Percentiles rank a stretch among this genome's conserved stretches.
Evolutionary conservation across 2,113 vertebrate genomes (phyloP).

Genomic region (Phalacrocorax carbo): DNA sequence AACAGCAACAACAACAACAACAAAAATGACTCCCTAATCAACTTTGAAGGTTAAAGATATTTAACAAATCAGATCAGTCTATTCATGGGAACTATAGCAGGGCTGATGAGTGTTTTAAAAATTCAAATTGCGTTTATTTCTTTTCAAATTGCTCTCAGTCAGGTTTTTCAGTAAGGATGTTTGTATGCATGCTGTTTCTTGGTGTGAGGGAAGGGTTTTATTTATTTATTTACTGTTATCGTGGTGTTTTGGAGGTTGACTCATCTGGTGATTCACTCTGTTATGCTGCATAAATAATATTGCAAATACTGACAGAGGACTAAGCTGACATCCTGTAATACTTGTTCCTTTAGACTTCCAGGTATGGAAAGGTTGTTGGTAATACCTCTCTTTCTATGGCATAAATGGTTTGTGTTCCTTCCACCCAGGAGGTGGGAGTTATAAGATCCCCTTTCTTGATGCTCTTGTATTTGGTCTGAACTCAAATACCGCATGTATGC

Average conservation of each 20-base stretch:
- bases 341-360: neutral
- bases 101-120: slow-evolving; percentile 33
- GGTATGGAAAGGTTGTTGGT: neutral
- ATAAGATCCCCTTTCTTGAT: neutral
- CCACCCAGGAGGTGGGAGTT: neutral
- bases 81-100: slow-evolving; percentile 43
- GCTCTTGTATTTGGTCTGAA: neutral
- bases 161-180: slow-evolving; percentile 35
- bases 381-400: neutral
- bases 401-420: neutral
- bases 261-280: slow-evolving; percentile 59
- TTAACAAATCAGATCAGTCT: slow-evolving; percentile 47
- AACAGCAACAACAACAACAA: slow-evolving; percentile 33
- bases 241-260: slow-evolving; percentile 37
- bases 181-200: neutral
- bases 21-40: slow-evolving; percentile 37
- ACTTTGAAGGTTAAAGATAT: slow-evolving; percentile 49
- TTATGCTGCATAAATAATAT: slow-evolving; percentile 36
- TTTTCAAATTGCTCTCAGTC: slow-evolving; percentile 49
- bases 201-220: slow-evolving; percentile 15
- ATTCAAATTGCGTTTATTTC: slow-evolving; percentile 48
- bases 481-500: neutral
- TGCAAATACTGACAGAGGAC: neutral
- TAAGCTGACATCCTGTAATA: neutral
- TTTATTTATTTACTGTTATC: slow-evolving; percentile 47